Conservation (phyloP, 2,888 invertebrate genomes). For the Tuta absoluta region DNA sequence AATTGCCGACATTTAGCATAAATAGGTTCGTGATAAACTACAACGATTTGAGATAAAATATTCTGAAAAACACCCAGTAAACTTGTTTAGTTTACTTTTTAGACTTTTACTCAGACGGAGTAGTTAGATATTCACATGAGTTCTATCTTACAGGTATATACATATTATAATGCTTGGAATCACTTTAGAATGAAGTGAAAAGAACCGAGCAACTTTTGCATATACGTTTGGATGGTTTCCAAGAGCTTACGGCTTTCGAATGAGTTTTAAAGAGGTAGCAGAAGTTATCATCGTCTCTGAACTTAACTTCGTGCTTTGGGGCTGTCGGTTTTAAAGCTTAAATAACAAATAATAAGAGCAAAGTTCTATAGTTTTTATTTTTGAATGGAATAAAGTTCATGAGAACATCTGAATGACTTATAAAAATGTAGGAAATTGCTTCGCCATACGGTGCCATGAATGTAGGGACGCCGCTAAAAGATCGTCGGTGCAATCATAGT, state of each 20-base stretch:
- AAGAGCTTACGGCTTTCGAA: slow-evolving; percentile 11
- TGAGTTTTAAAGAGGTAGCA: background rate
- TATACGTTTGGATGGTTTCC: slow-evolving; percentile 6
- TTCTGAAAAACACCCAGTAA: background rate
- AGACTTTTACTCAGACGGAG: too few relatives aligned
- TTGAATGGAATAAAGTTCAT: background rate
- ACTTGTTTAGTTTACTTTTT: too few relatives aligned
- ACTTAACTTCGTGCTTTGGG: background rate
- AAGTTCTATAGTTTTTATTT: background rate
- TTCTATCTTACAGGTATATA: background rate
- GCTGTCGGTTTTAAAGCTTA: too few relatives aligned
- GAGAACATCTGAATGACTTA: background rate
- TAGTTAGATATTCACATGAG: too few relatives aligned
- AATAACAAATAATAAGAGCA: background rate
- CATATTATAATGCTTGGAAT: background rate
- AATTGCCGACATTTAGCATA: too few relatives aligned
- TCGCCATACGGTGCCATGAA: slow-evolving; percentile 6
- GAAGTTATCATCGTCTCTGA: background rate
- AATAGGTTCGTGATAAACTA: background rate
- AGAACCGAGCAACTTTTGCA: background rate
- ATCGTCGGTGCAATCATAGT: background rate
- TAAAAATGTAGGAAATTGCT: slow-evolving; percentile 1
- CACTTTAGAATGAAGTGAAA: background rate
- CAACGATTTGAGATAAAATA: background rate
- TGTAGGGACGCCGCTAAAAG: slow-evolving; percentile 14